Conservation (phyloP, 2,113 vertebrate species). For the Murina feae region DNA sequence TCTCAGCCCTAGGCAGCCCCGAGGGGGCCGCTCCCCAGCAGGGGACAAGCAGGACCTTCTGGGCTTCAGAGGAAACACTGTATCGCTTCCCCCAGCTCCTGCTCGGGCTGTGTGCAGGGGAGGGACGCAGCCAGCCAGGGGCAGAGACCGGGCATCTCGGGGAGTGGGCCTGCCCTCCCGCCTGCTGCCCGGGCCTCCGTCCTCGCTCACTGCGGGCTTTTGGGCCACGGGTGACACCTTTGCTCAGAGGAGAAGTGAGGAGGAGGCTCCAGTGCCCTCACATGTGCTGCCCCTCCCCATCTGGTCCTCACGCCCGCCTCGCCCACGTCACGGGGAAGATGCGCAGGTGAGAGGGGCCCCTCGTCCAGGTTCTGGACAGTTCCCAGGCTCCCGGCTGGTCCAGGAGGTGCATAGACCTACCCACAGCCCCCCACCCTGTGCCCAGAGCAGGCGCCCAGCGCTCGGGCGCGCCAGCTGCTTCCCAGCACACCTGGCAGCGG, state of each 20-base stretch:
- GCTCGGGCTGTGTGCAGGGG: background rate
- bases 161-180: too few relatives aligned
- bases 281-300: too few relatives aligned
- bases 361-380: fast-evolving
- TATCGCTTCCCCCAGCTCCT: background rate
- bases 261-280: background rate
- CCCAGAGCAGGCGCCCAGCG: background rate
- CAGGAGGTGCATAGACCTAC: background rate
- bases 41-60: background rate
- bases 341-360: background rate
- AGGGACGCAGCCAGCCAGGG: fast-evolving
- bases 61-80: background rate
- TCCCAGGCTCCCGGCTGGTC: background rate
- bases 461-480: fast-evolving
- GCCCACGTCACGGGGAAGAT: background rate
- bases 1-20: background rate
- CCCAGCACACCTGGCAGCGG: background rate
- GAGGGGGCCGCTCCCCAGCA: background rate
- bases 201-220: background rate
- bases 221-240: background rate
- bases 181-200: background rate
- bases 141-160: fast-evolving
- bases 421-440: background rate
- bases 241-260: background rate
- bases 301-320: background rate